A percentile compares a stretch with the other conserved stretches of the same genome.
These are phyloP conservation scores for Thyatira batis DNA, from an alignment of 2,888 invertebrate species.

Conservation along the genomic window DNA sequence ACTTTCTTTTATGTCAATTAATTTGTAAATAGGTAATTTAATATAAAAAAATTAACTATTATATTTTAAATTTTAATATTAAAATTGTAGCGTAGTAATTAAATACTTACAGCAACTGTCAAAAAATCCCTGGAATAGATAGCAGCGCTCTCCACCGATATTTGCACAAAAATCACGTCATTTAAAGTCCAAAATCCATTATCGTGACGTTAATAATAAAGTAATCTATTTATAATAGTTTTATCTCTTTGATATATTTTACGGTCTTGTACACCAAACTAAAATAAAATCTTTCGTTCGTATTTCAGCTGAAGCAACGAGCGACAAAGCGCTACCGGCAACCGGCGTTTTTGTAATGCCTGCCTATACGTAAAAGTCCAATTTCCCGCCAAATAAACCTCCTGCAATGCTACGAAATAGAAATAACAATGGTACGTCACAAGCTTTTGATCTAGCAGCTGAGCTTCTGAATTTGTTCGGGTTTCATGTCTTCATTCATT, in stretches of 20 bases:
- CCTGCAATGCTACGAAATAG: slow-evolving; percentile 8
- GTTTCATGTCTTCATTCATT: not conserved
- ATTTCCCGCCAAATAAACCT: slow-evolving; percentile 45
- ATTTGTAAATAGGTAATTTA: no score
- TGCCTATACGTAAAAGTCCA: slow-evolving; percentile 25
- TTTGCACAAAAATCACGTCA: no score
- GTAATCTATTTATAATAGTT: not conserved
- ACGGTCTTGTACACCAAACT: slow-evolving; percentile 22
- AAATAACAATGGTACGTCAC: not conserved
- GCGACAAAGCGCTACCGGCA: slow-evolving; percentile 25
- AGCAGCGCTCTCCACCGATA: no score
- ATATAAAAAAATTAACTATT: no score
- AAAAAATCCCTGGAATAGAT: no score
- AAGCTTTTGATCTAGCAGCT: not conserved
- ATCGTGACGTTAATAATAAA: not conserved
- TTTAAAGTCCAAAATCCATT: no score
- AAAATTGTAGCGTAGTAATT: no score
- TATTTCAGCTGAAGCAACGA: slow-evolving; percentile 18
- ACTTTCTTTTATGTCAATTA: no score
- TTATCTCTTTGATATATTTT: no score
- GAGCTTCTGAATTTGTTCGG: not conserved
- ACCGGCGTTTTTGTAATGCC: slow-evolving; percentile 55
- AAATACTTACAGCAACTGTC: no score
- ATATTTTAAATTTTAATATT: no score
- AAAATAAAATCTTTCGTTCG: slow-evolving; percentile 33